Percentiles rank a stretch among this genome's conserved stretches.
Conservation (phyloP, 2,888 invertebrate species). For the Neuroscelio doddi region DNA sequence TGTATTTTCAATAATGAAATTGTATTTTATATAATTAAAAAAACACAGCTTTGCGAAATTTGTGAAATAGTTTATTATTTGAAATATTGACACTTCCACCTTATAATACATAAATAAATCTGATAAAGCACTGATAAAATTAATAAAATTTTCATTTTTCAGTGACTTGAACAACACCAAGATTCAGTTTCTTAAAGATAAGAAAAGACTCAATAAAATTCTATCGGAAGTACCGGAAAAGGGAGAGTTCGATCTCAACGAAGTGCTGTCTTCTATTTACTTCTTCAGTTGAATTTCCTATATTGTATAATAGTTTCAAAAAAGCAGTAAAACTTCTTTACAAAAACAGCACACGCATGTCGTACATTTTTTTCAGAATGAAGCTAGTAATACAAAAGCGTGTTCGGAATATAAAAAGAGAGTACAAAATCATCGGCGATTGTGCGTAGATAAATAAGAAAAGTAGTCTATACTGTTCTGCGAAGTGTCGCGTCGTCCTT, state of each 20-base stretch:
- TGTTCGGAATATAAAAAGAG: background rate
- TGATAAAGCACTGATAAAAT: background rate
- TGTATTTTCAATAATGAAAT: background rate
- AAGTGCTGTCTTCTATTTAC: slow-evolving; percentile 85
- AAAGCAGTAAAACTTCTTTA: too few species aligned
- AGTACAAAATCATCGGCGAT: slow-evolving; percentile 6
- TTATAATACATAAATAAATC: background rate
- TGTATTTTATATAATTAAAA: too few species aligned
- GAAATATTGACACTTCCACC: slow-evolving; percentile 1
- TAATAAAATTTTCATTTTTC: slow-evolving; percentile 49
- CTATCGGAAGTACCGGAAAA: slow-evolving; percentile 80
- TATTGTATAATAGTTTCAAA: slow-evolving; percentile 2
- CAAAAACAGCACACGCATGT: too few species aligned
- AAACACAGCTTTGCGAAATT: background rate
- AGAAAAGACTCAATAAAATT: slow-evolving; percentile 74
- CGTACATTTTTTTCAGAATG: too few species aligned
- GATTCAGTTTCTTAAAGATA: background rate
- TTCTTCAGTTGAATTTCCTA: slow-evolving; percentile 83
- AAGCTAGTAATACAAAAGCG: too few species aligned
- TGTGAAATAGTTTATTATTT: background rate
- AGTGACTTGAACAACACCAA: slow-evolving; percentile 70
- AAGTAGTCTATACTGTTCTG: background rate
- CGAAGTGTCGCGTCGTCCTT: slow-evolving; percentile 2
- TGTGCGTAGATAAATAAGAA: slow-evolving; percentile 6
- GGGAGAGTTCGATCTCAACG: slow-evolving; percentile 83